These are phyloP conservation scores for Macrotus californicus DNA, from an alignment of 2,113 vertebrate species.

Conservation along the genomic window DNA sequence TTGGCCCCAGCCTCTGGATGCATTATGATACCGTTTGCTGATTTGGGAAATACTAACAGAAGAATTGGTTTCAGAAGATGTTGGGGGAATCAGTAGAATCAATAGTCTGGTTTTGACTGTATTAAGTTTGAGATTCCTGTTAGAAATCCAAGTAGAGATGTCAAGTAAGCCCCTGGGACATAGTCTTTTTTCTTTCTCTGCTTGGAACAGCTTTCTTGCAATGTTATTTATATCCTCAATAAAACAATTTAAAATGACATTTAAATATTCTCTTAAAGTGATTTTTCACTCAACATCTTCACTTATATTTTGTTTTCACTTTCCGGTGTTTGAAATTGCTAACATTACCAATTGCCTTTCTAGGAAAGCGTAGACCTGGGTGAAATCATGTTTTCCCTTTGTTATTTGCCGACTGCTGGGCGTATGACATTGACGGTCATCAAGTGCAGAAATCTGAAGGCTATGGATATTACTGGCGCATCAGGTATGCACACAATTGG, in stretches of 20 bases:
- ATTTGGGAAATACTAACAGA: not conserved
- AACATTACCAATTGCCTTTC: slow-evolving; percentile 42
- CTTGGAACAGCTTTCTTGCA: not conserved
- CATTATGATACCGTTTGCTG: not conserved
- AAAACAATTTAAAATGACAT: not conserved
- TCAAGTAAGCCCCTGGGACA: not conserved
- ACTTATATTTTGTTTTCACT: not conserved
- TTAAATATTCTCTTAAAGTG: not conserved
- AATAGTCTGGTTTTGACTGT: not conserved
- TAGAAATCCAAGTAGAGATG: not conserved
- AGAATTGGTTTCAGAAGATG: not conserved
- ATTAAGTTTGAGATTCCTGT: not conserved
- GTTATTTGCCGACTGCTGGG: slow-evolving; percentile 97
- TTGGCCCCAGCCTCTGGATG: not conserved
- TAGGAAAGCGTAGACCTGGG: slow-evolving; percentile 98
- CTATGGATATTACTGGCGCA: slow-evolving; percentile 98
- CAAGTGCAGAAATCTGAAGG: slow-evolving; percentile 98
- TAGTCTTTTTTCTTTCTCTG: not conserved
- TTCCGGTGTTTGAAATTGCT: slow-evolving; percentile 25
- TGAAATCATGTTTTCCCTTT: slow-evolving; percentile 99
- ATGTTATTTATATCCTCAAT: not conserved
- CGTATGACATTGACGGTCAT: slow-evolving; percentile 98
- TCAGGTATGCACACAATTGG: slow-evolving; percentile 83
- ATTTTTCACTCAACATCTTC: not conserved
- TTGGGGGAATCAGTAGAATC: not conserved